A percentile compares a stretch with the other conserved stretches of the same genome.
Evolutionary conservation across 2,797 vertebrate species (phyloP).

Genomic region (Petrocephalus sullivani): DNA sequence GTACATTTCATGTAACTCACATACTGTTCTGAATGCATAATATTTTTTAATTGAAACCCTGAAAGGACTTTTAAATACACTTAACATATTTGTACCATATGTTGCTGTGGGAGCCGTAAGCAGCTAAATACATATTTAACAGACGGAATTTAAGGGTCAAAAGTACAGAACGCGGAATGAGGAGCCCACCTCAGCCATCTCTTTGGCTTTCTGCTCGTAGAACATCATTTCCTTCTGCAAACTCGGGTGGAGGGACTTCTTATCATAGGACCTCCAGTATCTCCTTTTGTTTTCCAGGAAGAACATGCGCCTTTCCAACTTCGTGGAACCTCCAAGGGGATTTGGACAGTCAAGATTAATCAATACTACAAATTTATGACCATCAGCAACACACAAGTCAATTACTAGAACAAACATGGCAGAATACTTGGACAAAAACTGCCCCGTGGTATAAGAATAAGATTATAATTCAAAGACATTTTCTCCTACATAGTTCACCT

Average conservation of each 20-base stretch:
- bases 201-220: slow-evolving; percentile 91
- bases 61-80: not conserved
- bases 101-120: not conserved
- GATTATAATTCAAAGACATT: not conserved
- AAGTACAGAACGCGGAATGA: not conserved
- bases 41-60: not conserved
- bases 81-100: not conserved
- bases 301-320: slow-evolving; percentile 84
- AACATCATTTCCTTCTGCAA: slow-evolving; percentile 81
- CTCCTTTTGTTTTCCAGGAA: slow-evolving; percentile 90
- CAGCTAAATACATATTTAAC: not conserved
- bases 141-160: not conserved
- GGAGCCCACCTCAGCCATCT: slow-evolving; percentile 85
- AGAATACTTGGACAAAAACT: not conserved
- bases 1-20: not conserved
- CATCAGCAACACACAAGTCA: not conserved
- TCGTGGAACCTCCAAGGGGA: slow-evolving; percentile 53
- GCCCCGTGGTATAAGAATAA: not conserved
- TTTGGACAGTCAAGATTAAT: not conserved
- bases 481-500: not conserved
- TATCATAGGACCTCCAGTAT: slow-evolving; percentile 74
- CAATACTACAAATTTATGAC: not conserved
- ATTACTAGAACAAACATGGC: not conserved
- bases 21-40: not conserved
- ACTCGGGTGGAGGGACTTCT: slow-evolving; percentile 66